Evolutionary conservation across 2,797 vertebrate genomes (phyloP).

Genomic region (Parauchenoglanis ngamensis): DNA sequence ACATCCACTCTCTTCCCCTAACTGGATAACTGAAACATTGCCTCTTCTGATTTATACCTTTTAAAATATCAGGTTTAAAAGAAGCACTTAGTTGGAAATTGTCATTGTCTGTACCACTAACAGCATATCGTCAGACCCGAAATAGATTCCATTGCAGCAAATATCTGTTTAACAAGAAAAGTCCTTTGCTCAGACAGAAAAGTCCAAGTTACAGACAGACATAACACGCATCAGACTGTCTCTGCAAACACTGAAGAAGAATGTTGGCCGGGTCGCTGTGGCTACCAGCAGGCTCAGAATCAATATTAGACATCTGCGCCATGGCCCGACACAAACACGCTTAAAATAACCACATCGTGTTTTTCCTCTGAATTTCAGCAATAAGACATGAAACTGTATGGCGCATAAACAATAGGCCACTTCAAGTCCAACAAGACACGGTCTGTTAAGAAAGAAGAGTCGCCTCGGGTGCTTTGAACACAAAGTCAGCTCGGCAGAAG

Average conservation of each 20-base stretch:
- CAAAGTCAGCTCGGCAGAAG: conserved; percentile 16
- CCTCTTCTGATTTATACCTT: no score
- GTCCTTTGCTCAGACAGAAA: conserved; percentile 12
- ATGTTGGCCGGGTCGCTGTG: conserved; percentile 34
- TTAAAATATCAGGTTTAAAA: background rate
- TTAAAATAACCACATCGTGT: conserved; percentile 31
- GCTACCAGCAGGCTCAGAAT: conserved; percentile 35
- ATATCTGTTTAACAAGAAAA: conserved; percentile 1
- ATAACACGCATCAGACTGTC: conserved; percentile 21
- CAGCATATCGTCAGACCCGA: background rate
- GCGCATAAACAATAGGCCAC: conserved; percentile 45
- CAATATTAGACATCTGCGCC: conserved; percentile 36
- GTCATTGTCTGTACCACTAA: background rate
- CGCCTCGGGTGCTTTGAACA: conserved; percentile 12
- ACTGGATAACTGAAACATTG: background rate
- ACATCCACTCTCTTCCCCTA: background rate
- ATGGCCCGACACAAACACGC: conserved; percentile 20
- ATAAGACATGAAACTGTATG: conserved; percentile 27
- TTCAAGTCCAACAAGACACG: conserved; percentile 22
- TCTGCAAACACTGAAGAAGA: conserved; percentile 39
- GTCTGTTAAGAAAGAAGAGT: conserved; percentile 34
- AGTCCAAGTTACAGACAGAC: conserved; percentile 26
- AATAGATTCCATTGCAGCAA: background rate
- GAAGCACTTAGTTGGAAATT: background rate
- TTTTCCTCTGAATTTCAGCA: conserved; percentile 33